phyloP scores from a whole-genome alignment of 1,140 invertebrate species.

The Vollenhovia emeryi region DNA sequence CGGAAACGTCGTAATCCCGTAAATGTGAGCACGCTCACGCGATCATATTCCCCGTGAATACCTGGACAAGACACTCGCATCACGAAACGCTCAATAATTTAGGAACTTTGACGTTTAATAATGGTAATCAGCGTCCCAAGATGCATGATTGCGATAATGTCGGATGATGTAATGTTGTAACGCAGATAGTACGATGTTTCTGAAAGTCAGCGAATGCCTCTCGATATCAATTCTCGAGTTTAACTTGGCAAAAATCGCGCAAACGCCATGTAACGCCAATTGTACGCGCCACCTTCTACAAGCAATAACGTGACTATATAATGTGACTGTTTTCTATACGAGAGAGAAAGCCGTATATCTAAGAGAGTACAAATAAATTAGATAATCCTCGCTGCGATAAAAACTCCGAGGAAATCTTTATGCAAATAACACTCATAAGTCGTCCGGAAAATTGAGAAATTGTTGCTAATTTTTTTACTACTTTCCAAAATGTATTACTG shows the following conservation, averaged over 20 bases:
- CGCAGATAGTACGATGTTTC: background rate
- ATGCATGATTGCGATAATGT: background rate
- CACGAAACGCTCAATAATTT: constrained; percentile 31
- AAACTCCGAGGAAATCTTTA: background rate
- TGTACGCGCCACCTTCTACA: background rate
- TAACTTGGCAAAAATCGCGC: background rate
- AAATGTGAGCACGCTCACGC: constrained; percentile 50
- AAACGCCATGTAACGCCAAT: background rate
- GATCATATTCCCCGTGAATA: constrained; percentile 34
- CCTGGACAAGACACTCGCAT: background rate
- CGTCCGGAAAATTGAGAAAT: background rate
- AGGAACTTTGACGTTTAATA: constrained; percentile 46
- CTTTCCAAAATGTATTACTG: background rate
- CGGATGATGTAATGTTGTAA: background rate
- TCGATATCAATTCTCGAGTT: background rate
- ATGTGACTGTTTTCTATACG: background rate
- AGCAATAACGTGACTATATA: background rate
- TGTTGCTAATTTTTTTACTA: background rate
- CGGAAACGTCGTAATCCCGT: constrained; percentile 69
- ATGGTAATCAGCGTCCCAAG: constrained; percentile 24
- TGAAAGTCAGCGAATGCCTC: background rate
- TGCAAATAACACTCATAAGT: background rate
- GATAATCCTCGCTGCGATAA: background rate
- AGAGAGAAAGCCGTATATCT: background rate
- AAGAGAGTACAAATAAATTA: background rate